These are phyloP conservation scores for Macrobrachium nipponense DNA, from an alignment of 1,140 invertebrate species.

Conservation along the genomic window DNA sequence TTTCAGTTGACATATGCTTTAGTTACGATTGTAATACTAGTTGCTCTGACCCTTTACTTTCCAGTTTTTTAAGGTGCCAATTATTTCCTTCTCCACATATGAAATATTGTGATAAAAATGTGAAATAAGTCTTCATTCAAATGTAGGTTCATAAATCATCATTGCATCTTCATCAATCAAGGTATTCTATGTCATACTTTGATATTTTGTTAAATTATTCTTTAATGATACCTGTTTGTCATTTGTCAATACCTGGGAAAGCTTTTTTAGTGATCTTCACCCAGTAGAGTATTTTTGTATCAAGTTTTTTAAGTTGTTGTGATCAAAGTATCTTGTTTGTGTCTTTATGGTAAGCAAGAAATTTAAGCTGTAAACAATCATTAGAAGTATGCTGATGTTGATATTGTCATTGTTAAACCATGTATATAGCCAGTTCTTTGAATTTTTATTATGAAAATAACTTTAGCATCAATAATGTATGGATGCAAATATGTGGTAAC, in stretches of 20 bases:
- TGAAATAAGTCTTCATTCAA: conserved; percentile 30
- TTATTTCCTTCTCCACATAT: conserved; percentile 19
- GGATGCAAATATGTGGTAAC: conserved; percentile 54
- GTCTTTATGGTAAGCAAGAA: neutral
- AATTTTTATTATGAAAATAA: conserved; percentile 48
- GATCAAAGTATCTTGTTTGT: conserved; percentile 42
- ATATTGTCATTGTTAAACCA: conserved; percentile 48
- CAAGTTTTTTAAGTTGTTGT: conserved; percentile 26
- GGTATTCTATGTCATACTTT: conserved; percentile 18
- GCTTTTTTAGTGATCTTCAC: conserved; percentile 10
- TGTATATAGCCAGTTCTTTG: conserved; percentile 57
- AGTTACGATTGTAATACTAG: neutral
- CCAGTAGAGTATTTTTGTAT: conserved; percentile 33
- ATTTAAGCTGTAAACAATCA: conserved; percentile 53
- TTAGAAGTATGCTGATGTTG: conserved; percentile 37
- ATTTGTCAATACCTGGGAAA: conserved; percentile 25
- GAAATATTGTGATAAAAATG: conserved; percentile 34
- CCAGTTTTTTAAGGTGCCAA: conserved; percentile 21
- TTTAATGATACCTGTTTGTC: neutral
- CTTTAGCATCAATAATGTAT: conserved; percentile 44
- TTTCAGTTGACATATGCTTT: conserved; percentile 9
- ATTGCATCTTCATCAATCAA: conserved; percentile 29
- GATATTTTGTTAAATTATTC: conserved; percentile 23
- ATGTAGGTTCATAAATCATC: conserved; percentile 27
- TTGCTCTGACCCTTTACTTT: neutral